Evolutionary conservation across 2,888 invertebrate genomes (phyloP), one percentile per base, ranked within the genome.

Genomic region (Nomada hirtipes): DNA sequence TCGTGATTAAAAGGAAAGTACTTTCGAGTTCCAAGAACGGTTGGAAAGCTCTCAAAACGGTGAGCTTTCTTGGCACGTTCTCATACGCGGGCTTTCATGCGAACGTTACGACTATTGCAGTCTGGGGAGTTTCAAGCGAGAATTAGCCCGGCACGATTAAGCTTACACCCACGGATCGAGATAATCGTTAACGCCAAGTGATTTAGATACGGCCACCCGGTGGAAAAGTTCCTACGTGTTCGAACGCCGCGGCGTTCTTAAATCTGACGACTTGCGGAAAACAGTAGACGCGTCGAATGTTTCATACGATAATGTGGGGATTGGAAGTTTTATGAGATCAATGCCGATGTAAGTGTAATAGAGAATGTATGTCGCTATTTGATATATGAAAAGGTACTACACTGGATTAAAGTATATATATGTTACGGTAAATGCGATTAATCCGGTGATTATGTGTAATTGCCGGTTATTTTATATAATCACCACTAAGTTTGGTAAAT

Each of bases 41-140:
- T 15, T 26, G 29, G 47, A 1, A 15, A 29, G 79, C 55, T 74
- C 74, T 79, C 61, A 79, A 82, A 86, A 81, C 71, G 79, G 75
- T 60, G 81, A 78, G 85, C 81, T 88, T 88, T 87, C 88, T 88
- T 87, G 88, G 88, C 88, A 88, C 88, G 88, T 88, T 87, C 88
- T 88, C 88, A 84, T 88, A 76, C 82, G 59, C 83, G 82, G 61
- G 81, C 81, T 88, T 84, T 86, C 87, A 84, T 84, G 88, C 84
- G 84, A 84, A 79, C 79, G 83, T 86, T 88, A 87, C 87, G 88
- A 84, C 87, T 85, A 85, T 87, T 86, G 87, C 87, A 89, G 89
- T 87, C 88, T 87, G 84, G 87, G 84, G 89, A 88, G 88, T 89
- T 88, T 86, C 85, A 80, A 87, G 85, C 70, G 86, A 83, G 85